Evolutionary conservation across 2,113 vertebrate genomes (phyloP).

Genomic region (Coturnix japonica): DNA sequence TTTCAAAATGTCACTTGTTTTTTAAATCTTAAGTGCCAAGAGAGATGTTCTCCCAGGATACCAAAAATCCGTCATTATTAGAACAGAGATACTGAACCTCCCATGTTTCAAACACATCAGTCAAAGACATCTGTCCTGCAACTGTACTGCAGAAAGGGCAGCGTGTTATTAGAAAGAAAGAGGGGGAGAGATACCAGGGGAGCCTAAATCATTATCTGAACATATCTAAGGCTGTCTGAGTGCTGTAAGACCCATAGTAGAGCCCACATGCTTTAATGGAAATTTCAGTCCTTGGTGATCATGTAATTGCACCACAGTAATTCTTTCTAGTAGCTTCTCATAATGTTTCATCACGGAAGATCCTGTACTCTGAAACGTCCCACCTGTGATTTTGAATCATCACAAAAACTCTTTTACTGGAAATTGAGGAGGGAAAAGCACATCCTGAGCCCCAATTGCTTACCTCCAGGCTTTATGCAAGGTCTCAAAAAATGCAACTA

Average conservation of each 20-base stretch:
- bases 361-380: neutral
- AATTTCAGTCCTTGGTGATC: conserved; percentile 10
- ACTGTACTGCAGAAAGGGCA: conserved; percentile 29
- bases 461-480: neutral
- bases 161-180: conserved; percentile 12
- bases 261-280: neutral
- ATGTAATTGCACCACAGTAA: neutral
- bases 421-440: neutral
- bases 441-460: neutral
- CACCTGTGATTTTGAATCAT: neutral
- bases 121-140: conserved; percentile 45
- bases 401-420: neutral
- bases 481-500: neutral
- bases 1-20: conserved; percentile 66
- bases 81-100: conserved; percentile 33
- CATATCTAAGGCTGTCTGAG: neutral
- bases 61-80: conserved; percentile 47
- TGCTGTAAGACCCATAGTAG: neutral
- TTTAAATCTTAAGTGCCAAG: conserved; percentile 31
- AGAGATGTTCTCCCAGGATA: conserved; percentile 36
- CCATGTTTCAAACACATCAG: conserved; percentile 45
- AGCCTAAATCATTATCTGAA: conserved; percentile 45
- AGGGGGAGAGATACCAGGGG: conserved; percentile 17
- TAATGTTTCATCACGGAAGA: neutral
- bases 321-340: conserved; percentile 2